Evolutionary conservation across 2,113 vertebrate genomes (phyloP), one percentile per base, ranked within the genome.

Genomic region (Dinomys branickii): DNA sequence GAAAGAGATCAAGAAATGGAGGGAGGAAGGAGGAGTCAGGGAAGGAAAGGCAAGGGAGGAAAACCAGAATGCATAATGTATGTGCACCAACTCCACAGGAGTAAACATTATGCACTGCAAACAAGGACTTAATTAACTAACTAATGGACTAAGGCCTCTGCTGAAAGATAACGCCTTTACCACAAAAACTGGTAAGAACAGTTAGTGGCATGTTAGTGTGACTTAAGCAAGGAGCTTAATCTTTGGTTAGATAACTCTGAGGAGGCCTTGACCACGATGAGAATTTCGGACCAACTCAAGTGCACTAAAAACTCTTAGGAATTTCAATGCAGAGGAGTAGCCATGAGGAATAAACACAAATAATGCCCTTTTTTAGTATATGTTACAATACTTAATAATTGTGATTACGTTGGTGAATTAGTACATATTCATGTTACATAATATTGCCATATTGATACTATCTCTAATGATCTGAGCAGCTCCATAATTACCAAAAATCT

Each of bases 241-340:
- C 75, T 77, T 56, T 52, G 47, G n/a, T 91, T 69, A 91, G 73
- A 4, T 78, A 90, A 90, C 13, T 81, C 54, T 78, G 20, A 7
- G 73, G 38, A 91, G 78, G 24, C n/a, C 35, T 86, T 90, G 75
- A 94, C 26, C 65, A 75, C n/a, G 19, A 20, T 54, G 56, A 95
- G 73, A 94, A 93, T 88, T 90, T 91, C 58, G 91, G 38, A 63
- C 17, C 69, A 94, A 93, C 71, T 82, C 35, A 82, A 92, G 94
- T 19, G 12, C 82, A 91, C 56, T 92, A 75, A 96, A 93, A 78
- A 35, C 14, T 95, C 14, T 95, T 17, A 82, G 63, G 50, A 93
- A 87, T 90, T 95, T 87, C 84, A 81, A 92, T 93, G 35, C 13
- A 83, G 47, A 93, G 8, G 2, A 89, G 75, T 5, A 83, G 11